A percentile compares a stretch with the other conserved stretches of the same genome.
These are phyloP conservation scores for Schizopygopsis pylzovi DNA, from an alignment of 2,797 vertebrate genomes.

Conservation along the genomic window DNA sequence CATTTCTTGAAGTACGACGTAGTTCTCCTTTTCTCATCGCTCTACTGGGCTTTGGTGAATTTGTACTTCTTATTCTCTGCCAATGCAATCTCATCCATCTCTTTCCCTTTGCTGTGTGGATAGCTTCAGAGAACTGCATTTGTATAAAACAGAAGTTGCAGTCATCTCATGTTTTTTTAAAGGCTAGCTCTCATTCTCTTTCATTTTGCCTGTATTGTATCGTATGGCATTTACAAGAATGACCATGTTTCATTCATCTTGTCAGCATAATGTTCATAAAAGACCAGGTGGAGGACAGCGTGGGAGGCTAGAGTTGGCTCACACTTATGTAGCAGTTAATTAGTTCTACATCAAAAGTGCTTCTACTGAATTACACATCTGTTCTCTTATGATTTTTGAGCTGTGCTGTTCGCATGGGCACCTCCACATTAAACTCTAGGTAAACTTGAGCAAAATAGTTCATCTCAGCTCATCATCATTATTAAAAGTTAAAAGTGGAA, in stretches of 20 bases:
- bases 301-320: conserved; percentile 24
- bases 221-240: conserved; percentile 4
- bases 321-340: conserved; percentile 33
- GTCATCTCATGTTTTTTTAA: background rate
- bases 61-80: conserved; percentile 55
- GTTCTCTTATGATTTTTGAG: conserved; percentile 31
- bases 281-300: conserved; percentile 19
- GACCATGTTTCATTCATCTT: conserved; percentile 8
- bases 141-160: conserved; percentile 27
- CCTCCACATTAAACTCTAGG: conserved; percentile 19
- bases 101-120: conserved; percentile 18
- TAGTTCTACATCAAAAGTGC: conserved; percentile 38
- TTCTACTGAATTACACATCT: conserved; percentile 28
- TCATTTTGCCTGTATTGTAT: conserved; percentile 4
- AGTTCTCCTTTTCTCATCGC: conserved; percentile 73
- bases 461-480: background rate
- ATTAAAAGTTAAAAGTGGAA: background rate
- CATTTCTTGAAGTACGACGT: conserved; percentile 69
- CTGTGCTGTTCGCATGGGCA: background rate
- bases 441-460: background rate
- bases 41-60: conserved; percentile 62
- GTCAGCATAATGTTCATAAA: conserved; percentile 12
- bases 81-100: conserved; percentile 15
- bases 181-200: background rate
- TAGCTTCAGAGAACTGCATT: conserved; percentile 3